Evolutionary conservation across 2,888 invertebrate species (phyloP).

Genomic region (Acanthopleura granulata): DNA sequence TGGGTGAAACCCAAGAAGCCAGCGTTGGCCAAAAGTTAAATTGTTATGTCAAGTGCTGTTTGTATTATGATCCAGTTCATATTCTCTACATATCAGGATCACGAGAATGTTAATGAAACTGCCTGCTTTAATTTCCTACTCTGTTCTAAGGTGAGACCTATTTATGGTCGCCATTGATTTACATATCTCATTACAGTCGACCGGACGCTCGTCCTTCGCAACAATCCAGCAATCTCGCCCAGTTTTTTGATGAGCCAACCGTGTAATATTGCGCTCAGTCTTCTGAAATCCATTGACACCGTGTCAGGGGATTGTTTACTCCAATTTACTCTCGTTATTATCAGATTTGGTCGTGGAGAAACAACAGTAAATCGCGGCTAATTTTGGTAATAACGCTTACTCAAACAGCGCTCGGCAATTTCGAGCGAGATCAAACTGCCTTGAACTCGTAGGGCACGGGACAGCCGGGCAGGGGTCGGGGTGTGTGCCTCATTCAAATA

Average conservation of each 20-base stretch:
- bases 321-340: slow-evolving; percentile 16
- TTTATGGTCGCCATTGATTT: background rate
- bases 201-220: background rate
- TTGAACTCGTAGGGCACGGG: slow-evolving; percentile 3
- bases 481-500: too few relatives aligned
- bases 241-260: background rate
- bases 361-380: slow-evolving; percentile 12
- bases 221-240: background rate
- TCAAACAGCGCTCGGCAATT: background rate
- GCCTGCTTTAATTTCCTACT: slow-evolving; percentile 12
- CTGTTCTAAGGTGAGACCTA: slow-evolving; percentile 10
- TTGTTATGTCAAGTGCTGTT: slow-evolving; percentile 18
- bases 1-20: background rate
- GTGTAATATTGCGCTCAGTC: slow-evolving; percentile 5
- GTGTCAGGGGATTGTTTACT: slow-evolving; percentile 18
- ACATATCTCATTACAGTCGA: background rate
- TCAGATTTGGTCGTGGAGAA: slow-evolving; percentile 6
- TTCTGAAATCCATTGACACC: slow-evolving; percentile 11
- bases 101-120: slow-evolving; percentile 11
- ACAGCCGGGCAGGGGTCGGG: background rate
- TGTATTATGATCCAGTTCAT: slow-evolving; percentile 15
- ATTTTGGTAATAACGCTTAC: slow-evolving; percentile 3
- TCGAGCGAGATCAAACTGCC: slow-evolving; percentile 8
- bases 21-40: background rate
- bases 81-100: slow-evolving; percentile 1